A percentile compares a stretch with the other conserved stretches of the same genome.
These are phyloP conservation scores for Drosophila ezoana DNA, from an alignment of 2,888 invertebrate genomes.

Conservation along the genomic window DNA sequence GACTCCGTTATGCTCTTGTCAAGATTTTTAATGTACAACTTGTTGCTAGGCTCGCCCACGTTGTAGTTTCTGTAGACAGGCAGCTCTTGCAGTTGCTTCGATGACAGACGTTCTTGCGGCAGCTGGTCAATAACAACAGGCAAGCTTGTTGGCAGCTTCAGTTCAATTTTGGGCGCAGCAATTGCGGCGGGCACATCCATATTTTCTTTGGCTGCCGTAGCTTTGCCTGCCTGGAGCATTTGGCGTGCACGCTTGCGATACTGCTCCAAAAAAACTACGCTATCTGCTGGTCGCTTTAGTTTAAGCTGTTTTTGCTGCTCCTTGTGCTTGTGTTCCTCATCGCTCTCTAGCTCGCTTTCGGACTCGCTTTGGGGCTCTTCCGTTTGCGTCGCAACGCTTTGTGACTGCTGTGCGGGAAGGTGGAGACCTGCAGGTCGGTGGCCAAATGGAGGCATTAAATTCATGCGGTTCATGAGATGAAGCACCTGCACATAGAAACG, in stretches of 20 bases:
- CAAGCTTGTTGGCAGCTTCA: constrained; percentile 58
- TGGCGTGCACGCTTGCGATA: constrained; percentile 74
- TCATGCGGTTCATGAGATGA: constrained; percentile 98
- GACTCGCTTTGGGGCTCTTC: constrained; percentile 44
- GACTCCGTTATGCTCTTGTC: constrained; percentile 91
- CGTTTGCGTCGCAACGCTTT: constrained; percentile 77
- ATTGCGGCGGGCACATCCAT: constrained; percentile 8
- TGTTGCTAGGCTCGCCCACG: constrained; percentile 91
- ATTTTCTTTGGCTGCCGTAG: neutral
- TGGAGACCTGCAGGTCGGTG: constrained; percentile 57
- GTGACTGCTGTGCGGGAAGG: neutral
- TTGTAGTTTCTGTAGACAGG: constrained; percentile 95
- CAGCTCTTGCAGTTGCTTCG: constrained; percentile 89
- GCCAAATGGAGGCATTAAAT: constrained; percentile 93
- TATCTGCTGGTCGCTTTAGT: constrained; percentile 23
- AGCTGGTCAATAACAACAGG: constrained; percentile 14
- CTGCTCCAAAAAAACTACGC: constrained; percentile 60
- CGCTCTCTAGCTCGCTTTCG: constrained; percentile 84
- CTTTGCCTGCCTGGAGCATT: constrained; percentile 57
- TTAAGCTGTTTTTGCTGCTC: neutral
- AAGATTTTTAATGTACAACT: constrained; percentile 97
- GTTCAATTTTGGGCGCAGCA: constrained; percentile 62
- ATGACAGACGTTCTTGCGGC: constrained; percentile 88
- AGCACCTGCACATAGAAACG: constrained; percentile 94
- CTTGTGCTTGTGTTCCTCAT: constrained; percentile 55